A percentile compares a stretch with the other conserved stretches of the same genome.
These are phyloP conservation scores for Galeopsomyia nigrocyanea DNA, from an alignment of 2,888 invertebrate genomes.

Conservation along the genomic window DNA sequence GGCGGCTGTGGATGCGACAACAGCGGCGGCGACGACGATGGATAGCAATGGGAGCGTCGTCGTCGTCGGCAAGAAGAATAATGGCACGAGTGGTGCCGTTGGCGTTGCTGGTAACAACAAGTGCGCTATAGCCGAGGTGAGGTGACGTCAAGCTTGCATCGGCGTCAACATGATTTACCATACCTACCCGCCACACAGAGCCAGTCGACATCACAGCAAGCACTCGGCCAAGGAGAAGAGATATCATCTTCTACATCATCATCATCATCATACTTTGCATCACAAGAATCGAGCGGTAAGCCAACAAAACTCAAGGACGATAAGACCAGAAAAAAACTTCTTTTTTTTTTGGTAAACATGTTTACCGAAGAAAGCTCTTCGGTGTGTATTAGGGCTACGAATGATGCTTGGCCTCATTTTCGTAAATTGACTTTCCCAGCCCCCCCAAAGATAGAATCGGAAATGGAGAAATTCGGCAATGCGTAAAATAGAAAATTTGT, in stretches of 20 bases:
- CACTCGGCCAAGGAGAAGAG: conserved; percentile 65
- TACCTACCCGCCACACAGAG: conserved; percentile 67
- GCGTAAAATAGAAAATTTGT: too few species aligned
- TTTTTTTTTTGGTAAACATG: too few species aligned
- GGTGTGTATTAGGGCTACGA: too few species aligned
- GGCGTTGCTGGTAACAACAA: conserved; percentile 40
- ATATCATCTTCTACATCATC: conserved; percentile 61
- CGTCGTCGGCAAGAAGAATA: conserved; percentile 27
- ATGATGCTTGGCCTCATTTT: too few species aligned
- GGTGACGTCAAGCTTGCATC: conserved; percentile 68
- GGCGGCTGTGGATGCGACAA: conserved; percentile 22
- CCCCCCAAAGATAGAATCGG: too few species aligned
- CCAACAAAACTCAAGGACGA: too few species aligned
- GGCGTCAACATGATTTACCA: conserved; percentile 65
- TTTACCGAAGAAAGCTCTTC: too few species aligned
- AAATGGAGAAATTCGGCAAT: too few species aligned
- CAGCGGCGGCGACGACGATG: conserved; percentile 27
- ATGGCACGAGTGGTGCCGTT: background rate
- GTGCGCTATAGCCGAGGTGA: conserved; percentile 57
- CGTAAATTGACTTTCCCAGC: too few species aligned
- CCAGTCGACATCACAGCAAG: conserved; percentile 64
- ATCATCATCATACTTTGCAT: conserved; percentile 65
- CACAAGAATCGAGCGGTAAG: conserved; percentile 65
- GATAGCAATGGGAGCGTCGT: conserved; percentile 27
- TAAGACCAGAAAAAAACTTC: too few species aligned